Evolutionary conservation across 2,888 invertebrate genomes (phyloP).

Genomic region (Criorhina ranunculi): DNA sequence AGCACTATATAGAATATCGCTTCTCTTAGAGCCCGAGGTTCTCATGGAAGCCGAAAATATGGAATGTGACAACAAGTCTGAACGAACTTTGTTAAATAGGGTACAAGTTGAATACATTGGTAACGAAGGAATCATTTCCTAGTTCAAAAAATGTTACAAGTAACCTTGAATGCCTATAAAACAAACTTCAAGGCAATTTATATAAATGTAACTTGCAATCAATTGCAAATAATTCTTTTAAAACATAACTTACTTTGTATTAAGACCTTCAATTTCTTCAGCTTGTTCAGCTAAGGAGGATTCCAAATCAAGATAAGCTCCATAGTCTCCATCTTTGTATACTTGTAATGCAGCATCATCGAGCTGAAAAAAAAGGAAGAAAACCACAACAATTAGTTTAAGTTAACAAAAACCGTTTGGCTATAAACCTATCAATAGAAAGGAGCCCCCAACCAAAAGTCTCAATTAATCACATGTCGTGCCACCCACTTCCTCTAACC

Average conservation of each 20-base stretch:
- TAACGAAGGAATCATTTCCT: no score
- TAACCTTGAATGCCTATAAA: no score
- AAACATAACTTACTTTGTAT: slow-evolving; percentile 90
- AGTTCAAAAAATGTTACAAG: no score
- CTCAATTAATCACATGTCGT: slow-evolving; percentile 76
- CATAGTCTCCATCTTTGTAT: slow-evolving; percentile 98
- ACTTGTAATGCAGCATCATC: slow-evolving; percentile 99
- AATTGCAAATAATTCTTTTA: neutral
- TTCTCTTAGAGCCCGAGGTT: no score
- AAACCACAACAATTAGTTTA: slow-evolving; percentile 53
- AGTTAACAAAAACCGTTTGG: slow-evolving; percentile 52
- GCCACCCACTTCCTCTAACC: slow-evolving; percentile 71
- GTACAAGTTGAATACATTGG: no score
- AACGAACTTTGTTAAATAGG: no score
- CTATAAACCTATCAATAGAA: slow-evolving; percentile 61
- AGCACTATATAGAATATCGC: no score
- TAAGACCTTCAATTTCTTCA: slow-evolving; percentile 98
- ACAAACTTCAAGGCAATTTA: no score
- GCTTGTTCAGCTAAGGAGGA: slow-evolving; percentile 98
- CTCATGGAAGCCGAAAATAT: no score
- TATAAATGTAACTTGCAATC: no score
- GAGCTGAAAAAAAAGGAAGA: slow-evolving; percentile 89
- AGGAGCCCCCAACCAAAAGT: slow-evolving; percentile 34
- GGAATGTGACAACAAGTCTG: no score
- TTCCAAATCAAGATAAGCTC: slow-evolving; percentile 98